Conservation (phyloP, 2,797 vertebrate genomes). For the Halcyon chelicuti region DNA sequence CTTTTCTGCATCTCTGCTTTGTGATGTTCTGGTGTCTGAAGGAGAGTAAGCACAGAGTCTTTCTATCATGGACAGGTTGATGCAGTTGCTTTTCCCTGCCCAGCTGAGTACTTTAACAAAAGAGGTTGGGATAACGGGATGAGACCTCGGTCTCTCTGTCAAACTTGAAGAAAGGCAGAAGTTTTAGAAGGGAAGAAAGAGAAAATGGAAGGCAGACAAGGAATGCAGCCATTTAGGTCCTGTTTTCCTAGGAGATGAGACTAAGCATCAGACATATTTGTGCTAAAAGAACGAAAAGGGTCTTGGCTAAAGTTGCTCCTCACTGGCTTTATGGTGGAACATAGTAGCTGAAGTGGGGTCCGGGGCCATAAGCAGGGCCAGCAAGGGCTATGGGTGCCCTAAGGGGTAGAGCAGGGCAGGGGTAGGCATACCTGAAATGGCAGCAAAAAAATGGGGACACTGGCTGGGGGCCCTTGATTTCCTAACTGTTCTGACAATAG, state of each 20-base stretch:
- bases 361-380: not conserved
- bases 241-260: not conserved
- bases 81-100: not conserved
- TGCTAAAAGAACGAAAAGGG: not conserved
- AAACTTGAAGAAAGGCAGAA: not conserved
- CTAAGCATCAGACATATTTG: not conserved
- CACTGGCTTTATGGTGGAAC: not conserved
- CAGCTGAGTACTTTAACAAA: not conserved
- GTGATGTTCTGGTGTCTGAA: not conserved
- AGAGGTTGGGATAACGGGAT: not conserved
- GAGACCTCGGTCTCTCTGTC: not conserved
- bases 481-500: not conserved
- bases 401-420: not conserved
- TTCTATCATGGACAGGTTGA: fast-evolving
- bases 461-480: not conserved
- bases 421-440: not conserved
- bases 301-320: not conserved
- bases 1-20: not conserved
- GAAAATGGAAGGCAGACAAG: not conserved
- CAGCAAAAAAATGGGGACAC: not conserved
- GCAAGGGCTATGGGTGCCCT: not conserved
- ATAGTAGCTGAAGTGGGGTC: not conserved
- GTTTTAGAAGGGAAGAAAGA: not conserved
- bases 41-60: not conserved
- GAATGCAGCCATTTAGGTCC: not conserved